A percentile compares a stretch with the other conserved stretches of the same genome.
Conservation (phyloP, 2,888 invertebrate genomes). For the Polydrusus tereticollis region DNA sequence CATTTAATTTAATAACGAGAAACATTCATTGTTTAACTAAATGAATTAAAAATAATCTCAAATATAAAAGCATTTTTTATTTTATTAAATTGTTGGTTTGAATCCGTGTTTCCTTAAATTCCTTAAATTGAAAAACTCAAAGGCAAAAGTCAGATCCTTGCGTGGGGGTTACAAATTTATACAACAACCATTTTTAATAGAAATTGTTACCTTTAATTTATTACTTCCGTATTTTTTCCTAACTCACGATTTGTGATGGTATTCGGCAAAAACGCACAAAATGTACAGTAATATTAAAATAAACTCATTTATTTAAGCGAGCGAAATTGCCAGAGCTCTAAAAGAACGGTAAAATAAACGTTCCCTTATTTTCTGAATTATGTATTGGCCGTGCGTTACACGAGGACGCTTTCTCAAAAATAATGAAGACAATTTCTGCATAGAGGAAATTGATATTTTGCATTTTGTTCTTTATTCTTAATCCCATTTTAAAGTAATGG, state of each 20-base stretch:
- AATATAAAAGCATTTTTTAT: too few relatives aligned
- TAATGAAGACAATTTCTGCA: conserved; percentile 30
- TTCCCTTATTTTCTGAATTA: conserved; percentile 45
- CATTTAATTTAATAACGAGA: too few relatives aligned
- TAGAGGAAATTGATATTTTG: neutral
- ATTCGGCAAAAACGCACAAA: conserved; percentile 8
- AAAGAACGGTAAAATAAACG: conserved; percentile 40
- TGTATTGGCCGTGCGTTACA: conserved; percentile 30
- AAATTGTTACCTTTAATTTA: neutral
- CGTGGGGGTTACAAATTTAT: neutral
- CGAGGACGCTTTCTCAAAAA: neutral
- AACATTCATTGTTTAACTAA: too few relatives aligned
- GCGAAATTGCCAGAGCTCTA: conserved; percentile 32
- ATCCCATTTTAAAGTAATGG: too few relatives aligned
- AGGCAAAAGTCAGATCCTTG: too few relatives aligned
- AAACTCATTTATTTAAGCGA: conserved; percentile 39
- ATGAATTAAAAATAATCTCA: too few relatives aligned
- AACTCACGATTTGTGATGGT: neutral
- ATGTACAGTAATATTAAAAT: conserved; percentile 26
- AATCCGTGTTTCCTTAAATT: too few relatives aligned
- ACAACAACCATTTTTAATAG: neutral
- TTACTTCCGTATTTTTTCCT: neutral
- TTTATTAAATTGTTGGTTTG: too few relatives aligned
- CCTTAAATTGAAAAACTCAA: too few relatives aligned
- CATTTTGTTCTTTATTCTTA: too few relatives aligned